Base-by-base conservation (phyloP, 2,888 invertebrate species). In the Xestia c-nigrum region DNA sequence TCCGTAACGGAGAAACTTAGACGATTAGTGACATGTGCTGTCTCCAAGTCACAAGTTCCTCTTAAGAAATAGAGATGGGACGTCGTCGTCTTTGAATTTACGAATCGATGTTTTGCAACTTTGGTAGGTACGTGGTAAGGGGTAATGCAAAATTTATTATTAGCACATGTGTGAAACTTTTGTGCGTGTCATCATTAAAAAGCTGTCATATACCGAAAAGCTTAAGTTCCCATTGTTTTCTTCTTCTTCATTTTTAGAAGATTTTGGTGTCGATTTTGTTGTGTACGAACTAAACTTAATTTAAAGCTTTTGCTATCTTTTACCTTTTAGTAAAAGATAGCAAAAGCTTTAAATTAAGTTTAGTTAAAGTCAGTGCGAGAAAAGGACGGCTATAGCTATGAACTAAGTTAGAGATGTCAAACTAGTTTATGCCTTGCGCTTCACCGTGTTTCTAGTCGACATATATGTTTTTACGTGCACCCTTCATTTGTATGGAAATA, bases 11-110 rank as follows among this genome's bases (percentile, higher is more conserved):
- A 12, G 57, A 79, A 87, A 88, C 83, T 87, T 83, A 24, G 59
- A 38, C 77, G 74, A 87, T 87, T 87, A 88, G 72, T 74, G 76
- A 68, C 83, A 87, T 69, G 67, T 87, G 88, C 68, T 80, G n/a
- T 9, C 43, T 65, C 21, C 12, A 47, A 65, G 63, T 79, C 55
- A 38, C 47, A 43, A 78, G 74, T 67, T 72, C n/a, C 63, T 40
- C 47, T 64, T 14, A 50, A 77, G 14, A 64, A 40, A 40, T 86
- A 84, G 86, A n/a, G 80, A 64, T 70, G 86, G 43, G 84, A 79
- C 63, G 43, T 63, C 63, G 43, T 63, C 38, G 16, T 70, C 50
- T 16, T 19, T 55, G 38, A 16, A 57, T 46, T 66, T 66, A 3
- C 10, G 61, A 66, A 74, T 74, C 61, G 71, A 83, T 74, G 70